Percentiles rank a stretch among this genome's conserved stretches.
phyloP scores from a whole-genome alignment of 2,113 vertebrate genomes.

The Melanostigma gelatinosum region DNA sequence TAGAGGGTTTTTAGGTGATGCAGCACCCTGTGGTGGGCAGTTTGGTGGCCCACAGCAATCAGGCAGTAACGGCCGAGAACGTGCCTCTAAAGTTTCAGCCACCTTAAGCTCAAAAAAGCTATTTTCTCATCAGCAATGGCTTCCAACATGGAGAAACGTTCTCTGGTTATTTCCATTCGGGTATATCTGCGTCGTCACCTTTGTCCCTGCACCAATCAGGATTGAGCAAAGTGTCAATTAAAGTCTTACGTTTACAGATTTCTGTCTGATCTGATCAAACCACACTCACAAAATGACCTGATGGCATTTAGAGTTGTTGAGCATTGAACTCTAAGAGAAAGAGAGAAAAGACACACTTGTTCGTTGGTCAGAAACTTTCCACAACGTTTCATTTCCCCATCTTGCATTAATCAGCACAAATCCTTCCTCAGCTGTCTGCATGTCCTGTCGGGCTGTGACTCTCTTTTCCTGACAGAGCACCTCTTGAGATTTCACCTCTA shows the following conservation, averaged over 20 bases:
- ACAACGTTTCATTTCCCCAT: neutral
- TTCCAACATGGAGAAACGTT: too few species aligned
- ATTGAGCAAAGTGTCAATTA: too few species aligned
- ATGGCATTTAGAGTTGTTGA: too few species aligned
- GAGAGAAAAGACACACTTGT: neutral
- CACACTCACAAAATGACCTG: too few species aligned
- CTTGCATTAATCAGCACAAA: neutral
- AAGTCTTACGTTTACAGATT: too few species aligned
- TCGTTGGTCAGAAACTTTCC: slow-evolving; percentile 19
- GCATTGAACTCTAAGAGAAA: neutral
- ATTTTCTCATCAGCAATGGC: too few species aligned
- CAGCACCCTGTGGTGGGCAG: neutral
- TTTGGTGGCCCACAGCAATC: neutral
- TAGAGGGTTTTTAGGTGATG: neutral
- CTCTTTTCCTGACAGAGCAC: slow-evolving; percentile 23
- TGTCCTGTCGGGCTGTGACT: slow-evolving; percentile 1
- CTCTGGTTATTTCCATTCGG: too few species aligned
- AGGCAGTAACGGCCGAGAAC: neutral
- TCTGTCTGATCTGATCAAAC: too few species aligned
- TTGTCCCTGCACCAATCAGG: too few species aligned
- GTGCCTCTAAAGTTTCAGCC: too few species aligned
- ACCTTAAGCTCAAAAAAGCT: too few species aligned
- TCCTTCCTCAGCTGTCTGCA: slow-evolving; percentile 6
- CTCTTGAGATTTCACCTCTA: neutral
- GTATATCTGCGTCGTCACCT: too few species aligned